These are phyloP conservation scores for Microchrysa polita DNA, from an alignment of 2,888 invertebrate genomes.

Conservation along the genomic window DNA sequence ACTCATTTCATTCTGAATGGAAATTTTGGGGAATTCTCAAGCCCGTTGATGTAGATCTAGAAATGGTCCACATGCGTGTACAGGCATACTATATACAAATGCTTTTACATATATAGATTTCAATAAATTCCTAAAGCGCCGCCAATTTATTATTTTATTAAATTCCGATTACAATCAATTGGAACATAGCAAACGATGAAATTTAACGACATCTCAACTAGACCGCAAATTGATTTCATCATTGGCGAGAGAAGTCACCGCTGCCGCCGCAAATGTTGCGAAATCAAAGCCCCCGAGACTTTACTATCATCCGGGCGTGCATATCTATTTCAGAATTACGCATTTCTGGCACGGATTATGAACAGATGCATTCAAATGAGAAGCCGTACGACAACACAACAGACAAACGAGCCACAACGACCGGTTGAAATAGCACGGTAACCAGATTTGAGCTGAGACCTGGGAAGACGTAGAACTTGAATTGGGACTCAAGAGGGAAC, in stretches of 20 bases:
- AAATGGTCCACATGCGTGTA: no score
- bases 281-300: background rate
- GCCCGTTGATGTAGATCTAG: no score
- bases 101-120: no score
- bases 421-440: no score
- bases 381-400: conserved; percentile 9
- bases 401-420: no score
- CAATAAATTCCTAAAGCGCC: no score
- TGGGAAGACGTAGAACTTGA: background rate
- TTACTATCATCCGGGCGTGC: background rate
- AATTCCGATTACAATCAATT: background rate
- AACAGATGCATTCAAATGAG: conserved; percentile 22
- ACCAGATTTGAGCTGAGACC: no score
- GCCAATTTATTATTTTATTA: background rate
- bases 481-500: background rate
- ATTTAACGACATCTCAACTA: background rate
- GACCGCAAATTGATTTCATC: conserved; percentile 33
- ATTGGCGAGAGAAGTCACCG: background rate
- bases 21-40: no score
- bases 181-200: background rate
- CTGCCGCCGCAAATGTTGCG: background rate
- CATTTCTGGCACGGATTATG: background rate
- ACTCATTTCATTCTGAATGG: no score
- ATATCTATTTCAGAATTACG: background rate
- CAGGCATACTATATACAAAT: no score